Evolutionary conservation across 2,797 vertebrate species (phyloP).

Genomic region (Sebastes hubbsi): DNA sequence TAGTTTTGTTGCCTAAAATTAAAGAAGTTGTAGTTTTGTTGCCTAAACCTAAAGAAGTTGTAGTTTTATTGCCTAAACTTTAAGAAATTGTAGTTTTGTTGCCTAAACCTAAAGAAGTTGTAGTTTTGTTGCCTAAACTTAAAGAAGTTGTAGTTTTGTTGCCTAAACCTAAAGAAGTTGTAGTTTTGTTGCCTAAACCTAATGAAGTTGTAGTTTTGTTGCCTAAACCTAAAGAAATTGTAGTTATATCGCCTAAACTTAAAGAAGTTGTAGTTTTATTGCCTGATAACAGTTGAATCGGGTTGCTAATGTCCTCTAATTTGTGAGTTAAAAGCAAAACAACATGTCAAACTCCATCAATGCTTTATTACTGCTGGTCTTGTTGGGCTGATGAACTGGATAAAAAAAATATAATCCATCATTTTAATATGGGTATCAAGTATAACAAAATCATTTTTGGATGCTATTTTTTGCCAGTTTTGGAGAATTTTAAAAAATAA

Average conservation of each 20-base stretch:
- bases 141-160: too few species aligned
- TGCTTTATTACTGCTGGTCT: not conserved
- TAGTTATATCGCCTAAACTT: too few species aligned
- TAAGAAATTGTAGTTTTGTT: too few species aligned
- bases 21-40: rapidly evolving
- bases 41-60: too few species aligned
- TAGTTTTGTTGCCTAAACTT: too few species aligned
- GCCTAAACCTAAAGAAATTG: too few species aligned
- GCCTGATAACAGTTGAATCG: too few species aligned
- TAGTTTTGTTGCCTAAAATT: too few species aligned
- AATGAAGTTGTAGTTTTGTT: too few species aligned
- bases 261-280: too few species aligned
- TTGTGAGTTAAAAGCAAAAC: not conserved
- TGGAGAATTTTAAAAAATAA: not conserved
- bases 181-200: rapidly evolving
- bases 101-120: too few species aligned
- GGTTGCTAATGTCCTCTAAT: not conserved
- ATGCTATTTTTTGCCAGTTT: not conserved
- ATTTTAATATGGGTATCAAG: not conserved
- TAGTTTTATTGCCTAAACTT: rapidly evolving
- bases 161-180: too few species aligned
- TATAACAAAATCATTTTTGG: not conserved
- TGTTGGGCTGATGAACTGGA: not conserved
- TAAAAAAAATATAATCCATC: not conserved
- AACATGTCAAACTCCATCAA: not conserved